These are phyloP conservation scores for Phaetusa simplex DNA, from an alignment of 2,113 vertebrate species.

Conservation along the genomic window DNA sequence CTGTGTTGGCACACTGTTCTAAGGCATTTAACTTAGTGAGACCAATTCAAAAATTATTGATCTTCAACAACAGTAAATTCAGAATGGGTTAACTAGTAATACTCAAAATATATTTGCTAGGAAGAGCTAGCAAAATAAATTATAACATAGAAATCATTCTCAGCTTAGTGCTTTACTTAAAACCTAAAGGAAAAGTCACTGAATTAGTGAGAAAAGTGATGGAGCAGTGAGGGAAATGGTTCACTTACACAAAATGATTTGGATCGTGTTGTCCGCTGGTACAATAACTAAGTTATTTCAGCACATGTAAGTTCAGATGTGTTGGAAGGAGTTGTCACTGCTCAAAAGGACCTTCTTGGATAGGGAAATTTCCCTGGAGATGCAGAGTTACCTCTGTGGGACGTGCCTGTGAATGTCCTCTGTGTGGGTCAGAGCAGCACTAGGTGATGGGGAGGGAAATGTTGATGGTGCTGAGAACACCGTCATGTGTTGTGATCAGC, in stretches of 20 bases:
- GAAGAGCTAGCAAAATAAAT: background rate
- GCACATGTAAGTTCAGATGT: background rate
- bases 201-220: background rate
- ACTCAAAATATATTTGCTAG: background rate
- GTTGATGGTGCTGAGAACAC: background rate
- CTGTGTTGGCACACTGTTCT: background rate
- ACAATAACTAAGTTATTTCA: background rate
- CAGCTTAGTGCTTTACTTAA: background rate
- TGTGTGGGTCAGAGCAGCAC: background rate
- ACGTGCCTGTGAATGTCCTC: background rate
- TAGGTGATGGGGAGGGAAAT: background rate
- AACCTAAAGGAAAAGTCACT: background rate
- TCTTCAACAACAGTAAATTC: background rate
- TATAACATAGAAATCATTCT: background rate
- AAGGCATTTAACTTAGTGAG: background rate
- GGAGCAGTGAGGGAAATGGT: background rate
- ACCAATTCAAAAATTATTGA: background rate
- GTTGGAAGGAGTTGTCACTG: background rate
- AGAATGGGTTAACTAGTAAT: background rate
- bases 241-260: background rate
- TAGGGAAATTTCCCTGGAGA: background rate
- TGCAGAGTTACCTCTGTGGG: rapidly evolving
- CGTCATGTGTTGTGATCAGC: background rate
- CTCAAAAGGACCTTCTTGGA: background rate
- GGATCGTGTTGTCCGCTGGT: background rate